These are phyloP conservation scores for Chymomyza amoena DNA, from an alignment of 2,888 invertebrate species.

Conservation along the genomic window DNA sequence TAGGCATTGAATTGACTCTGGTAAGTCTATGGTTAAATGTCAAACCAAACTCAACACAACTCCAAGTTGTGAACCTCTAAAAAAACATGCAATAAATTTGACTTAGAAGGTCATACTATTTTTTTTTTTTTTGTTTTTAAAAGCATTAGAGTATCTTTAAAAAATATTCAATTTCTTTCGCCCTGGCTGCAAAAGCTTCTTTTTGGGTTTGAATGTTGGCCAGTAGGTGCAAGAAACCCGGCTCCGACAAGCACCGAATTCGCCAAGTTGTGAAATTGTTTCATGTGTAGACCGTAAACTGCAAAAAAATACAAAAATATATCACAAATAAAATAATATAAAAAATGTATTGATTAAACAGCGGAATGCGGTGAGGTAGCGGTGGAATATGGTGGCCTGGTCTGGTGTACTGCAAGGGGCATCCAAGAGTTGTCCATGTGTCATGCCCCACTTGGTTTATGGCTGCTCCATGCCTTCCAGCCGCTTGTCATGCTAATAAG, in stretches of 20 bases:
- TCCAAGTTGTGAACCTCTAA: too few relatives aligned
- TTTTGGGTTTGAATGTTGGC: too few relatives aligned
- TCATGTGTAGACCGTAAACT: slow-evolving; percentile 17
- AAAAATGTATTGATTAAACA: slow-evolving; percentile 62
- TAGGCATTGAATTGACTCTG: too few relatives aligned
- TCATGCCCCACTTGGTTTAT: neutral
- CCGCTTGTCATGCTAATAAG: slow-evolving; percentile 54
- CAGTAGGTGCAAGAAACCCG: neutral
- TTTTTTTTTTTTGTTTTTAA: too few relatives aligned
- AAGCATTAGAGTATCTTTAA: too few relatives aligned
- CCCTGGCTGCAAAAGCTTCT: too few relatives aligned
- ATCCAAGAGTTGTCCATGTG: neutral
- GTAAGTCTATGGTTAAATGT: too few relatives aligned
- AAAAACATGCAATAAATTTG: too few relatives aligned
- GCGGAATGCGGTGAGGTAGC: neutral
- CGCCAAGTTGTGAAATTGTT: neutral
- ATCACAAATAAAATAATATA: slow-evolving; percentile 17
- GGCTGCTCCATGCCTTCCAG: neutral
- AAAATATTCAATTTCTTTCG: too few relatives aligned
- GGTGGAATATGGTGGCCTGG: neutral
- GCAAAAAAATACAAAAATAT: neutral
- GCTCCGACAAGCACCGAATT: neutral
- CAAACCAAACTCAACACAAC: too few relatives aligned
- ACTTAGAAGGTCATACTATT: too few relatives aligned
- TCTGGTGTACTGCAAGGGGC: neutral